Conservation (phyloP, 2,888 invertebrate species). For the Carcina quercana region DNA sequence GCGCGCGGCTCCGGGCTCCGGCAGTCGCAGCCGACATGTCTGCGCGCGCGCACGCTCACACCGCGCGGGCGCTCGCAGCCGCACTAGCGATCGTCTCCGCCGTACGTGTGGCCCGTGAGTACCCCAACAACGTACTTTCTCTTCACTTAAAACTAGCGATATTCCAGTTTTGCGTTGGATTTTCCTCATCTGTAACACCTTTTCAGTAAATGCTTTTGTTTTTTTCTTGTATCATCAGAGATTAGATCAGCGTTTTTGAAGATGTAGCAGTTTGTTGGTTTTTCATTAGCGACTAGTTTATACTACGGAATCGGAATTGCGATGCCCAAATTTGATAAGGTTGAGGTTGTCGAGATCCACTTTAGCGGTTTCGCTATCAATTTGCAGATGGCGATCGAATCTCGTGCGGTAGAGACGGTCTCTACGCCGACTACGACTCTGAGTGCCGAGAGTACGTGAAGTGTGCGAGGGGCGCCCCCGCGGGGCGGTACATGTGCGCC, state of each 20-base stretch:
- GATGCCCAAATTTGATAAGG: slow-evolving; percentile 6
- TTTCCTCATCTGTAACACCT: background rate
- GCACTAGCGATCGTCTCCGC: slow-evolving; percentile 21
- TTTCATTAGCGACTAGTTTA: no score
- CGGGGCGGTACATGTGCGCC: slow-evolving; percentile 49
- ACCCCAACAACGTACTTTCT: background rate
- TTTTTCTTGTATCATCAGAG: no score
- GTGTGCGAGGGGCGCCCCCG: slow-evolving; percentile 42
- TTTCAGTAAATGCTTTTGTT: no score
- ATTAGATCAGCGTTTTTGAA: no score
- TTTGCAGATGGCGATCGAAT: slow-evolving; percentile 42
- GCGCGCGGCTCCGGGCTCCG: slow-evolving; percentile 17
- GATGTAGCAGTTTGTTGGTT: no score
- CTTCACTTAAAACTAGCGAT: background rate
- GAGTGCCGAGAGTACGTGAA: slow-evolving; percentile 62
- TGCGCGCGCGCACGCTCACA: slow-evolving; percentile 47
- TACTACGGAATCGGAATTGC: background rate
- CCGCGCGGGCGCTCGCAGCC: slow-evolving; percentile 20
- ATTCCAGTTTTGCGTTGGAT: background rate
- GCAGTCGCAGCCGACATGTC: slow-evolving; percentile 37
- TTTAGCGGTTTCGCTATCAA: slow-evolving; percentile 4
- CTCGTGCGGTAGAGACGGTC: slow-evolving; percentile 51
- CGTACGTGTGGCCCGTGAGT: slow-evolving; percentile 44
- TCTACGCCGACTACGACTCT: slow-evolving; percentile 56
- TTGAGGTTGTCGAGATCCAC: slow-evolving; percentile 4